Conservation (phyloP, 2,888 invertebrate genomes). For the Hydroisotoma schaefferi region DNA sequence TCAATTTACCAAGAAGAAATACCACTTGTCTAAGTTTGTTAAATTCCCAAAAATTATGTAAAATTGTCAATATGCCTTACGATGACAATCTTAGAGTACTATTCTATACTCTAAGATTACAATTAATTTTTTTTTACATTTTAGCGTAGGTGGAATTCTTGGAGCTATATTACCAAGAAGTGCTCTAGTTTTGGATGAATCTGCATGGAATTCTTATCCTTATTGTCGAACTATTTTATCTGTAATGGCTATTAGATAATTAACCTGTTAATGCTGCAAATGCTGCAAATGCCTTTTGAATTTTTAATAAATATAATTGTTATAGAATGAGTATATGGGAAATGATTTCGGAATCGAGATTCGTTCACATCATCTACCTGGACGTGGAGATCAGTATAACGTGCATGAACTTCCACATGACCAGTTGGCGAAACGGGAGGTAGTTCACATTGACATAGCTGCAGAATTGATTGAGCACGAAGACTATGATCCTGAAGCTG, state of each 20-base stretch:
- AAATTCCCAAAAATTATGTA: too few relatives aligned
- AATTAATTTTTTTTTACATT: too few relatives aligned
- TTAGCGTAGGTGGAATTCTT: conserved; percentile 86
- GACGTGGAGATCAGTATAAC: conserved; percentile 78
- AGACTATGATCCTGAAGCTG: conserved; percentile 86
- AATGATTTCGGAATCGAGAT: too few relatives aligned
- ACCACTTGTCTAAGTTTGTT: conserved; percentile 22
- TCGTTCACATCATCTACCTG: conserved; percentile 87
- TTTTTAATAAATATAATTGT: background rate
- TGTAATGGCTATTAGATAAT: too few relatives aligned
- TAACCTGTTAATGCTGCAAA: too few relatives aligned
- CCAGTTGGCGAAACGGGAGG: conserved; percentile 80
- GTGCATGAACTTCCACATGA: conserved; percentile 89
- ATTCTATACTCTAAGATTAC: too few relatives aligned
- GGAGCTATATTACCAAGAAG: conserved; percentile 91
- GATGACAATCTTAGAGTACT: too few relatives aligned
- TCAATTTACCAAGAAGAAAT: conserved; percentile 34
- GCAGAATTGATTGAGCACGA: conserved; percentile 60
- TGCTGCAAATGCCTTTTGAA: too few relatives aligned
- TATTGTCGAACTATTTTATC: conserved; percentile 95
- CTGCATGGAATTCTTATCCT: conserved; percentile 99
- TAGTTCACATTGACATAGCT: conserved; percentile 92
- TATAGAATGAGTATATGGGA: conserved; percentile 1
- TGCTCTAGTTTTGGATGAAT: conserved; percentile 93
- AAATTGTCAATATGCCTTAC: too few relatives aligned